Conservation (phyloP, 2,797 vertebrate genomes). For the Gallirallus australis region DNA sequence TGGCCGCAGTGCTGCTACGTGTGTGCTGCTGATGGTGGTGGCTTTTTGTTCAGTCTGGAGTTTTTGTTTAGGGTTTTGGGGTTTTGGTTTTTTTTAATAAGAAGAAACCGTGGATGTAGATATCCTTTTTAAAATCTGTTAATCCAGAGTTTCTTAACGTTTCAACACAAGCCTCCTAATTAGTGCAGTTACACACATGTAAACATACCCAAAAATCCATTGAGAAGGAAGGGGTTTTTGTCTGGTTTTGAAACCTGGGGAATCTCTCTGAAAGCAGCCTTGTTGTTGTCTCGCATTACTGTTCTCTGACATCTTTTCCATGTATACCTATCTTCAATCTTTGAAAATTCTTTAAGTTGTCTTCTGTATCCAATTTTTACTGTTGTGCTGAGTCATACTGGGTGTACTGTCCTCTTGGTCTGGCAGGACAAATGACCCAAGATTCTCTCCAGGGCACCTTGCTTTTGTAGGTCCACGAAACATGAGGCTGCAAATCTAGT, state of each 20-base stretch:
- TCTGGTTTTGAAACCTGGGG: background rate
- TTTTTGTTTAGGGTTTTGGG: no score
- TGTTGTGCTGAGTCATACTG: background rate
- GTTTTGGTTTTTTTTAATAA: no score
- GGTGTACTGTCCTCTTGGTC: accelerated
- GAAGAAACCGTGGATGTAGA: background rate
- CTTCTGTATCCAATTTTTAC: accelerated
- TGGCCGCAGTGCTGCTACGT: accelerated
- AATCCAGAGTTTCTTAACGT: accelerated
- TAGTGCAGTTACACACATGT: accelerated
- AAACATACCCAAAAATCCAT: accelerated
- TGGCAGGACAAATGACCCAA: background rate
- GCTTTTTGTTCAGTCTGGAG: no score
- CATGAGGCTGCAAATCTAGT: background rate
- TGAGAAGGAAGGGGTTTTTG: background rate
- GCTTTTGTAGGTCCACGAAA: background rate
- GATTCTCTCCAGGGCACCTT: background rate
- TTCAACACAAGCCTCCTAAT: accelerated
- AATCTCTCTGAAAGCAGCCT: background rate
- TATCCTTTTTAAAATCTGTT: accelerated
- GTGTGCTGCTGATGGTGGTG: background rate
- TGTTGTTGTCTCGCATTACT: accelerated
- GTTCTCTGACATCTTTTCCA: background rate
- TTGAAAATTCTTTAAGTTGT: background rate
- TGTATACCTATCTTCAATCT: background rate